phyloP scores from a whole-genome alignment of 2,113 vertebrate species.

The Ornithorhynchus anatinus region DNA sequence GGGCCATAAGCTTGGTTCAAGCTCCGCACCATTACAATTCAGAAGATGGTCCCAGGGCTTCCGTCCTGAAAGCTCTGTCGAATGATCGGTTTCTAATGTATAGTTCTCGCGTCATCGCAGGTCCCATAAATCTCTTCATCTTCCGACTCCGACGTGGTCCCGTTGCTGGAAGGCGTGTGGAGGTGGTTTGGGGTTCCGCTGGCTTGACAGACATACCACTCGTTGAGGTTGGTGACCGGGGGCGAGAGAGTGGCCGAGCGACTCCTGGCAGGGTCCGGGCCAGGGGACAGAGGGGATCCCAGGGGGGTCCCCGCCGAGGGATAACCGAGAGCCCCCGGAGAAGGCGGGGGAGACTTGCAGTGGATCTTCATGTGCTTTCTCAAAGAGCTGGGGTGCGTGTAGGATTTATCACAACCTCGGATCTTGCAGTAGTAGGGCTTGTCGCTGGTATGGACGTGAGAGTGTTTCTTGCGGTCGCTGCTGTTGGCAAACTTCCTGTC shows the following conservation, averaged over 20 bases:
- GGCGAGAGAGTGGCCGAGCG: conserved; percentile 84
- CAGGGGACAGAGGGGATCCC: conserved; percentile 80
- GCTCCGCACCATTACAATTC: conserved; percentile 26
- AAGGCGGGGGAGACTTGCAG: conserved; percentile 93
- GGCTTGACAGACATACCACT: conserved; percentile 97
- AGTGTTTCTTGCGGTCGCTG: conserved; percentile 97
- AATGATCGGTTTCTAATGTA: conserved; percentile 77
- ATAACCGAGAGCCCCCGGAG: conserved; percentile 77
- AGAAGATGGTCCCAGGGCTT: conserved; percentile 23
- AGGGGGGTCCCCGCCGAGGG: conserved; percentile 71
- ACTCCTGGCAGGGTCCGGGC: conserved; percentile 75
- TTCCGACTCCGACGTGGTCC: conserved; percentile 86
- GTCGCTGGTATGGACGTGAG: conserved; percentile 95
- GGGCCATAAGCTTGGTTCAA: conserved; percentile 42
- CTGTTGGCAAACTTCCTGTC: conserved; percentile 98
- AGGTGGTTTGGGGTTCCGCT: conserved; percentile 84
- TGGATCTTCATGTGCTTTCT: conserved; percentile 98
- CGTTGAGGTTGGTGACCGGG: conserved; percentile 95
- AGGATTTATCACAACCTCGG: conserved; percentile 95
- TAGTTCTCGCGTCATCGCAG: conserved; percentile 82
- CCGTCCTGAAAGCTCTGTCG: not conserved
- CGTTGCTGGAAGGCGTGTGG: conserved; percentile 88
- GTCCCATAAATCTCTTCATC: conserved; percentile 87
- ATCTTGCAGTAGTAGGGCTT: conserved; percentile 98
- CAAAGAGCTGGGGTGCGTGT: conserved; percentile 95